A percentile compares a stretch with the other conserved stretches of the same genome.
phyloP scores from a whole-genome alignment of 2,888 invertebrate genomes.

The Epistrophe eligans region DNA sequence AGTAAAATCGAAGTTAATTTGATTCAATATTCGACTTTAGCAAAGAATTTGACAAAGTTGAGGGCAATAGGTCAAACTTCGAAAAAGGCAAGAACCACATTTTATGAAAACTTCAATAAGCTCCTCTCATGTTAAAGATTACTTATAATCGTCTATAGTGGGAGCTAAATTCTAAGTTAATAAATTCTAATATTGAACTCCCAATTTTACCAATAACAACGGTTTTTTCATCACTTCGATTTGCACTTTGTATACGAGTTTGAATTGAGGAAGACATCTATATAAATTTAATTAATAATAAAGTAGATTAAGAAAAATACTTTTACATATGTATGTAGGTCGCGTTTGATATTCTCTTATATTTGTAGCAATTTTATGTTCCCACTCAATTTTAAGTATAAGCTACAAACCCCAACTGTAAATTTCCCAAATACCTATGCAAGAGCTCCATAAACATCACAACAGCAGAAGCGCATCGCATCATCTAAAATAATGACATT shows the following conservation, averaged over 20 bases:
- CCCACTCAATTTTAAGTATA: constrained; percentile 23
- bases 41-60: too few species aligned
- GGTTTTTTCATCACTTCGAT: background rate
- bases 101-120: too few species aligned
- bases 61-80: too few species aligned
- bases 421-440: constrained; percentile 35
- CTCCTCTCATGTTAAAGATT: too few species aligned
- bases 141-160: too few species aligned
- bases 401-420: constrained; percentile 31
- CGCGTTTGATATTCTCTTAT: background rate
- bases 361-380: constrained; percentile 15
- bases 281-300: background rate
- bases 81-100: too few species aligned
- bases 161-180: too few species aligned
- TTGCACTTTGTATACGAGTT: background rate
- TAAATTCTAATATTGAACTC: background rate
- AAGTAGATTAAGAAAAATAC: constrained; percentile 12
- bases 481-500: constrained; percentile 64
- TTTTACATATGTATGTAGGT: constrained; percentile 13
- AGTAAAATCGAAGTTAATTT: too few species aligned
- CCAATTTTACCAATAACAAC: background rate
- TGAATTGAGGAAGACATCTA: background rate
- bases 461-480: constrained; percentile 27
- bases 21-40: too few species aligned
- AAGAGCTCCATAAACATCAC: constrained; percentile 12